These are phyloP conservation scores for Enteromius radiatus DNA, from an alignment of 2,797 vertebrate species.

Conservation along the genomic window DNA sequence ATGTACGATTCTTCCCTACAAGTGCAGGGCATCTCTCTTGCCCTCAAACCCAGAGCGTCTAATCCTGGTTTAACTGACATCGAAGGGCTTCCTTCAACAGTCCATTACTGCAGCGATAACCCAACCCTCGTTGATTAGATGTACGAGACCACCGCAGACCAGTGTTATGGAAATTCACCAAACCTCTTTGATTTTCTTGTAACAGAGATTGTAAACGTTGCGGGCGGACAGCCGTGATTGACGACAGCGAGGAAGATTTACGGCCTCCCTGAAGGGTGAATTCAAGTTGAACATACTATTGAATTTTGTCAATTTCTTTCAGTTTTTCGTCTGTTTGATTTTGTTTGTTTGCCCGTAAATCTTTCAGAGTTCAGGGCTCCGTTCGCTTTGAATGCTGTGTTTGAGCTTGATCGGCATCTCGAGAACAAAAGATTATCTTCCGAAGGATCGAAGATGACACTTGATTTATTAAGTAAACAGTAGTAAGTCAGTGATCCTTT, in stretches of 20 bases:
- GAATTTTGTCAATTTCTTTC: constrained; percentile 58
- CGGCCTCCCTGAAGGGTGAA: constrained; percentile 69
- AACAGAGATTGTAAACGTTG: constrained; percentile 72
- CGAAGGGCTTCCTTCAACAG: constrained; percentile 77
- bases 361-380: constrained; percentile 50
- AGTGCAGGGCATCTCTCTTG: constrained; percentile 44
- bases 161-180: constrained; percentile 66
- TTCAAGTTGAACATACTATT: constrained; percentile 69
- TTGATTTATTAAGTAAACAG: constrained; percentile 55
- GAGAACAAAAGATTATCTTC: constrained; percentile 60
- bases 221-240: constrained; percentile 63
- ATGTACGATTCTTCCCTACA: constrained; percentile 24
- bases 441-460: constrained; percentile 58
- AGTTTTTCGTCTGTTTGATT: constrained; percentile 62
- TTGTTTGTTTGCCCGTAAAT: constrained; percentile 59
- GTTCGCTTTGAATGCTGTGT: constrained; percentile 50
- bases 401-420: constrained; percentile 53
- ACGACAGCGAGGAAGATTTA: constrained; percentile 75
- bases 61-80: constrained; percentile 79
- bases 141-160: constrained; percentile 71
- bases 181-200: constrained; percentile 57
- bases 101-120: constrained; percentile 76
- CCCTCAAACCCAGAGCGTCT: constrained; percentile 69
- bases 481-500: constrained; percentile 56
- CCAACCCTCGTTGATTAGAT: constrained; percentile 68